Percentiles rank a stretch among this genome's conserved stretches.
phyloP scores from a whole-genome alignment of 2,888 invertebrate species.

The Halocaridina rubra region DNA sequence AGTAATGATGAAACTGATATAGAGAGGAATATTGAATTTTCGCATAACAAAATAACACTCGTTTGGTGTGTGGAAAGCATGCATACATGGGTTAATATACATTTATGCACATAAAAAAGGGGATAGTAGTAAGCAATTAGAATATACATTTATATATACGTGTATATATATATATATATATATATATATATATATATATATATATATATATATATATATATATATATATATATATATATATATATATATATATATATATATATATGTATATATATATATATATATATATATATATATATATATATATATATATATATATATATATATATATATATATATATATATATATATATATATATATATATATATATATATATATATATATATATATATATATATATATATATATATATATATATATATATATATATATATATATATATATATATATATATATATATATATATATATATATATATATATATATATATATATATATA shows the following conservation, averaged over 20 bases:
- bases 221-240: conserved; percentile 30
- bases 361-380: not conserved
- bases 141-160: not conserved
- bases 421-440: not conserved
- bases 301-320: not conserved
- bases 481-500: too few species aligned
- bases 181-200: not conserved
- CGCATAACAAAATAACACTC: too few species aligned
- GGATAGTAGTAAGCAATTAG: too few species aligned
- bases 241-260: conserved; percentile 28
- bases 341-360: not conserved
- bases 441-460: too few species aligned
- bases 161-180: not conserved
- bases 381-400: not conserved
- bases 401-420: not conserved
- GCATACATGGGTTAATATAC: too few species aligned
- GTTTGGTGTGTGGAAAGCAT: too few species aligned
- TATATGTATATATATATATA: not conserved
- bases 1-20: too few species aligned
- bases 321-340: conserved; percentile 3
- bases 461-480: too few species aligned
- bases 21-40: too few species aligned
- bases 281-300: conserved; percentile 5
- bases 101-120: too few species aligned
- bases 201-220: conserved; percentile 27